Base-by-base conservation (phyloP, 1,140 invertebrate species). In the Arion vulgaris region DNA sequence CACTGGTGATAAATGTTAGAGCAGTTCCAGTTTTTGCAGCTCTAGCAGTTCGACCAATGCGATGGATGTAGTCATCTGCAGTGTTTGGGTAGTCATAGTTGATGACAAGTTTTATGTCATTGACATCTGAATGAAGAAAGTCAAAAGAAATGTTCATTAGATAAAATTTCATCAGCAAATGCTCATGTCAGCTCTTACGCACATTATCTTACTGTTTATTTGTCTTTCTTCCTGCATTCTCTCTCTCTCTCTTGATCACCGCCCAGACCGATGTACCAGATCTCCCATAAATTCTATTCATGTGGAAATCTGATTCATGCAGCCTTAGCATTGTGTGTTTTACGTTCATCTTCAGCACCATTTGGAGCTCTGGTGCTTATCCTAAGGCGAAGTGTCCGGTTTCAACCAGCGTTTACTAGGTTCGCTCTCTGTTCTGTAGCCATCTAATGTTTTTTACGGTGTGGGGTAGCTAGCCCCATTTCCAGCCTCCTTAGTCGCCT, bases 1-100 rank as follows among this genome's bases (percentile, higher is more conserved):
- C 69, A 73, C 51, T 28, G 45, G 98, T 99, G 93, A 99, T 99
- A 93, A 99, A 99, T 78, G 98, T 98, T 93, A 99, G 99, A 51
- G 98, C 98, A 38, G 98, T 99, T 76, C 98, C 98, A 85, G 96
- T 97, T 76, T 95, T 95, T 90, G 96, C 95, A 76, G 95, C 96
- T 49, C 98, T 94, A 72, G 97, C 98, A 81, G 98, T 99, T 87
- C 98, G 95, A 49, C 98, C 98, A 93, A 99, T 99, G 85, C 98
- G 95, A 93, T 99, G 98, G 89, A 99, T 98, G 91, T 99, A 99
- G 93, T 99, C 98, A 93, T 99, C 98, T 84, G 97, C 98, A 82
- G 96, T 97, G 91, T 96, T 97, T 74, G 98, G 98, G 93, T 99
- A 99, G 93, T 99, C 98, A 94, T 96, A 99, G 93, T 99, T 99